Base-by-base conservation (phyloP, 2,113 vertebrate species). In the Coturnix japonica region DNA sequence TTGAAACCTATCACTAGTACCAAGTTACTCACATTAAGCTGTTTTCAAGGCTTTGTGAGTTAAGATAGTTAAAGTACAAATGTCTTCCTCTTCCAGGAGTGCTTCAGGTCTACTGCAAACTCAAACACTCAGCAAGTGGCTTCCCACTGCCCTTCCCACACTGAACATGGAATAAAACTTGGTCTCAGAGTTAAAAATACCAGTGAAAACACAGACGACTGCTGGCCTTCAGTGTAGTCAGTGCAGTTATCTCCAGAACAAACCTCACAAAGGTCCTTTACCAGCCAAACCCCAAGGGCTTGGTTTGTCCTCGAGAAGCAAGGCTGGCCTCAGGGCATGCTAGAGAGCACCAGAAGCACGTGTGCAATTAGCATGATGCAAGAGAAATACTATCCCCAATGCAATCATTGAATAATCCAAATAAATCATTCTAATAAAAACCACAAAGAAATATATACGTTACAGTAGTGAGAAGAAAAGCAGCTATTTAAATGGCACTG, bases 261-360 rank as follows among this genome's bases (percentile, higher is more conserved):
- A 43, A n/a, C 1, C 13, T 43, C 11, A n/a, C 31, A 2, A 2
- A 65, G 26, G 28, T 17, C 43, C 18, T 81, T 78, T 10, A 51
- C 9, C 2, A 1, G n/a, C 30, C 3, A 5, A 21, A 26, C 1
- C 5, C 31, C 0, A 0, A 21, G 57, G 6, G 12, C 46, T 51
- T 19, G 18, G 11, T 9, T 61, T 37, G n/a, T 54, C 7, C 22
- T 57, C 12, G 20, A 41, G 44, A 6, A 22, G 28, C 26, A 18
- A 25, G 23, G 19, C 26, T 69, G 75, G 16, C 13, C 31, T 70
- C 0, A 1, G 28, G 25, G 20, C 22, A 13, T 6, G 22, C 20
- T 51, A 35, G 35, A 22, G 22, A 53, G 26, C 64, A 70, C 17
- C 23, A 44, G 16, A 43, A 49, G 13, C 41, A 47, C 5, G 23